These are phyloP conservation scores for Egretta garzetta DNA, from an alignment of 2,113 vertebrate species.

Conservation along the genomic window DNA sequence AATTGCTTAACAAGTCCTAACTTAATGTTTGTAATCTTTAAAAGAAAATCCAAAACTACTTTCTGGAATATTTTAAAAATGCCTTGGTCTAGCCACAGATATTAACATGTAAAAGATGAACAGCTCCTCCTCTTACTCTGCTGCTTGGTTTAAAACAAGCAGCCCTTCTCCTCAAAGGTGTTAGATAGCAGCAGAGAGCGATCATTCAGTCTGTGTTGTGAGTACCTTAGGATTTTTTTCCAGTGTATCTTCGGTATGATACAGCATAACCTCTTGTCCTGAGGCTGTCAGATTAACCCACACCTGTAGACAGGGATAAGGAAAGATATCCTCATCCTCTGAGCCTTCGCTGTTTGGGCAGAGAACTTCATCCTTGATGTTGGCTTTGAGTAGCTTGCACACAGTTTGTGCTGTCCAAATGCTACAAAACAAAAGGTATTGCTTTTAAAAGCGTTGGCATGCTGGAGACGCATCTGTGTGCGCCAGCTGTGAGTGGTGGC, in stretches of 20 bases:
- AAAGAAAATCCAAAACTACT: background rate
- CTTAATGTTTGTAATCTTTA: background rate
- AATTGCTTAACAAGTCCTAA: background rate
- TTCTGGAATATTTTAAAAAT: background rate
- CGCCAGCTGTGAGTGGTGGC: background rate
- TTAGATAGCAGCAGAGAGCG: background rate
- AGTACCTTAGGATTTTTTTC: conserved; percentile 76
- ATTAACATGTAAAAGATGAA: background rate
- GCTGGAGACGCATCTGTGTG: background rate
- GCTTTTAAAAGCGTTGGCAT: background rate
- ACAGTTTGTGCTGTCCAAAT: conserved; percentile 75
- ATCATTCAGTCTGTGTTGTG: background rate
- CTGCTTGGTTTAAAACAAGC: background rate
- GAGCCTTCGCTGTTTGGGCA: background rate
- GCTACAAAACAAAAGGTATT: conserved; percentile 5
- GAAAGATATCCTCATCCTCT: conserved; percentile 60
- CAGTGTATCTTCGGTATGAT: conserved; percentile 76
- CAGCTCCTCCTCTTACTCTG: background rate
- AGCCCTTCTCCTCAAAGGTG: background rate
- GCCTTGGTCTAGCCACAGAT: background rate
- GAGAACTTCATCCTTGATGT: conserved; percentile 61
- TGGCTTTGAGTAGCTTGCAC: conserved; percentile 73
- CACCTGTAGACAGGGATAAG: conserved; percentile 76
- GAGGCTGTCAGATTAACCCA: conserved; percentile 75
- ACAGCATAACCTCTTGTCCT: conserved; percentile 74